Evolutionary conservation across 2,888 invertebrate species (phyloP), one percentile per base, ranked within the genome.

Genomic region (Eupithecia pulchellata): DNA sequence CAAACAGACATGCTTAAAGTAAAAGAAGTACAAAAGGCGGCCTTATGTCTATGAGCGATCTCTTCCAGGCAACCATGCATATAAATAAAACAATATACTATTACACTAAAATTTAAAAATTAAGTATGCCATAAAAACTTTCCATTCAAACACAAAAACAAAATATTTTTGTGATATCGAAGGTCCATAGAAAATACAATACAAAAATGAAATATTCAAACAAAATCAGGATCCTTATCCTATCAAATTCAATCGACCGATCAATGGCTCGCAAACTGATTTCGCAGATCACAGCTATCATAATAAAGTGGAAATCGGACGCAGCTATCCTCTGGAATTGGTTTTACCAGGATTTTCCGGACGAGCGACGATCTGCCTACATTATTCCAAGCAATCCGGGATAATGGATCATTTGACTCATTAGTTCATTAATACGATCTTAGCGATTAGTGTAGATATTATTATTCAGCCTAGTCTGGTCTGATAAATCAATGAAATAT

Each of bases 261-360:
- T 73, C 74, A 63, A 74, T 78, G 75, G 75, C 69, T 64, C 72
- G 66, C 62, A 74, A 72, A 70, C 70, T 74, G 72, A 75, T 73
- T 73, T 64, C 64, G 71, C 76, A 66, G 64, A 77, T 72, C 64
- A 67, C 68, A 72, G 73, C 73, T 71, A 75, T 75, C 75, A 77
- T 75, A 77, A 75, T 77, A 73, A 73, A 74, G 76, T 76, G 76
- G 74, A 74, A 73, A 77, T 77, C 75, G 74, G 66, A 74, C 64
- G 75, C 71, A 73, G 67, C 72, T 36, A 66, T 73, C 80, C 76
- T 76, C 82, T 81, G 80, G 85, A 87, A 85, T 87, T 86, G 87
- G 84, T 84, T 86, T 87, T 82, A 78, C 78, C 79, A 81, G 83
- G 84, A 82, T 89, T 87, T 88, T 86, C 84, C 84, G 84, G 82